Conservation (phyloP, 2,113 vertebrate species). For the Callorhinus ursinus region DNA sequence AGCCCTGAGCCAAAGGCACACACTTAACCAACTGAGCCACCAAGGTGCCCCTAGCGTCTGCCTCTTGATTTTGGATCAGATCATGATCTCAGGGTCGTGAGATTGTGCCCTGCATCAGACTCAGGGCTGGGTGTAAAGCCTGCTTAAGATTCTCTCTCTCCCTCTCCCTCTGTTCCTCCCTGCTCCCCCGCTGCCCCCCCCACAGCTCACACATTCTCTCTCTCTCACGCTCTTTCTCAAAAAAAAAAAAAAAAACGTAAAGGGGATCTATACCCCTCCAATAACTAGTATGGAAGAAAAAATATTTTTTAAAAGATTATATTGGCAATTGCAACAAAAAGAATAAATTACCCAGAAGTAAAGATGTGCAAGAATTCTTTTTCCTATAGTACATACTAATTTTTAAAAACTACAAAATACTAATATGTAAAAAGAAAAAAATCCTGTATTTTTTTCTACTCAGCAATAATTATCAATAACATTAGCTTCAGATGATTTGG, state of each 20-base stretch:
- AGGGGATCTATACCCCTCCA: neutral
- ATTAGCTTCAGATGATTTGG: neutral
- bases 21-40: too few relatives aligned
- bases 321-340: neutral
- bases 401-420: neutral
- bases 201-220: neutral
- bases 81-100: neutral
- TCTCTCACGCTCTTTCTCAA: neutral
- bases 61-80: neutral
- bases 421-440: constrained; percentile 2
- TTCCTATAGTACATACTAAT: neutral
- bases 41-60: too few relatives aligned
- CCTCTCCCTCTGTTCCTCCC: neutral
- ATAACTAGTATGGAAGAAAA: neutral
- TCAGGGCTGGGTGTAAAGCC: too few relatives aligned
- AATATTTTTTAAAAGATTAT: neutral
- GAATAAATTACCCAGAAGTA: neutral
- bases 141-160: neutral
- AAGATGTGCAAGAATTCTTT: neutral
- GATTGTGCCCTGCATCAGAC: neutral
- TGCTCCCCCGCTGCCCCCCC: too few relatives aligned
- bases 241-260: neutral
- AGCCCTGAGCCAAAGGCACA: too few relatives aligned
- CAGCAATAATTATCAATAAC: neutral
- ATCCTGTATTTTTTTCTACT: neutral